Conservation (phyloP, 2,888 invertebrate species). For the Anoncus sp. region DNA sequence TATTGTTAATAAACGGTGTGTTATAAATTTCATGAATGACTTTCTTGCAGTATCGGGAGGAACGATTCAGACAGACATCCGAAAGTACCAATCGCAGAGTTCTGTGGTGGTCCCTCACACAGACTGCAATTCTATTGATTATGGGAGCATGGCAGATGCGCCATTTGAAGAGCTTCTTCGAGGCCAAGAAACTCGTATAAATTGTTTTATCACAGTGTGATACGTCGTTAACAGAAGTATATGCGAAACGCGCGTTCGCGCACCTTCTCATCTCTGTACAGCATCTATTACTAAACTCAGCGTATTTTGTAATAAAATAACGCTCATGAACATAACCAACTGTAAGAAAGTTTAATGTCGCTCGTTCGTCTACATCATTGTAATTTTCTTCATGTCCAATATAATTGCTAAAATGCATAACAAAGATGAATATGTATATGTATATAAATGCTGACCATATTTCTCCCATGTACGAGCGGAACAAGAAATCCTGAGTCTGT, state of each 20-base stretch:
- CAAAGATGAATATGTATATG: not conserved
- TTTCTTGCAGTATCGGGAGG: slow-evolving; percentile 94
- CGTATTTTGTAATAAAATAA: slow-evolving; percentile 48
- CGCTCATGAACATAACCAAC: slow-evolving; percentile 21
- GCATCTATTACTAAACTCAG: slow-evolving; percentile 39
- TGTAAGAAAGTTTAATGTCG: slow-evolving; percentile 19
- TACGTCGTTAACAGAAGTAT: not conserved
- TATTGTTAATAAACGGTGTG: not conserved
- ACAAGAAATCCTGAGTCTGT: too few species aligned
- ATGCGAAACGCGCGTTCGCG: not conserved
- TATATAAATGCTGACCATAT: not conserved
- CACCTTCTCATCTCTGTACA: slow-evolving; percentile 52
- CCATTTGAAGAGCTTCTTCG: slow-evolving; percentile 99
- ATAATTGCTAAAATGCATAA: slow-evolving; percentile 13
- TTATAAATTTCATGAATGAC: slow-evolving; percentile 61
- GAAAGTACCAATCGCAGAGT: slow-evolving; percentile 98
- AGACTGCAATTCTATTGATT: slow-evolving; percentile 93
- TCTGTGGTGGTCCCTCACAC: slow-evolving; percentile 98
- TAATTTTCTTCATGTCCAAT: slow-evolving; percentile 12
- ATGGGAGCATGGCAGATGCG: slow-evolving; percentile 99
- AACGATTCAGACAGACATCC: slow-evolving; percentile 98
- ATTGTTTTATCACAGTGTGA: not conserved
- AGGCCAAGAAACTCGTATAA: slow-evolving; percentile 99
- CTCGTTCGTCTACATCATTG: slow-evolving; percentile 19
- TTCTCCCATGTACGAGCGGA: not conserved